Base-by-base conservation (phyloP, 2,888 invertebrate species). In the Disparrhopalites patrizii region DNA sequence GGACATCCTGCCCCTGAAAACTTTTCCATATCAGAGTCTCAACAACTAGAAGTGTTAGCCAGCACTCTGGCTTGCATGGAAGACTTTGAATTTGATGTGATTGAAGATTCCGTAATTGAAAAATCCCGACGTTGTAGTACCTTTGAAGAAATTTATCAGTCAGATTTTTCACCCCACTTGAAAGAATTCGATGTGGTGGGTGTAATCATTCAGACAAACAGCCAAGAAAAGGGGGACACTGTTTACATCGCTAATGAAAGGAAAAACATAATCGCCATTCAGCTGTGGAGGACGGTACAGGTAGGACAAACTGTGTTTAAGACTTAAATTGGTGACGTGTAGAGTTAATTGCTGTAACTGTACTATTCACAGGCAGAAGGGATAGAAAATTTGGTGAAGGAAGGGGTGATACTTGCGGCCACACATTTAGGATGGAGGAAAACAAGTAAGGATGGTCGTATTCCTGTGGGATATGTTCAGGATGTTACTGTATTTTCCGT, bases 111-210 rank as follows among this genome's bases (percentile, higher is more conserved):
- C n/a, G n/a, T n/a, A n/a, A n/a, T n/a, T n/a, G n/a, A n/a, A n/a
- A n/a, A n/a, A n/a, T n/a, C n/a, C n/a, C 79, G 85, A 70, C 79
- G 71, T 25, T 82, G 81, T 65, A 81, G 79, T 31, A 75, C 78
- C n/a, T 82, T 87, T 63, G 78, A 79, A 70, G 81, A 84, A 66
- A 75, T 85, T 27, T 69, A 72, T 4, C 73, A 76, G 20, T 58
- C 72, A 20, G 77, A 76, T 47, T 81, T 81, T 69, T 76, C 77
- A 66, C 82, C 84, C 3, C 68, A 77, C 10, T 87, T 85, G 76
- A 84, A 85, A 68, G 91, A 91, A 81, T 82, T 90, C 70, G 91
- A 91, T 79, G 85, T 87, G 10, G 83, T 86, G 3, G 91, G 90
- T 1, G 75, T 89, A 2, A 82, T 90, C 40, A 81, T 87, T 27